Conservation (phyloP, 2,888 invertebrate species). For the Orthosia cruda region DNA sequence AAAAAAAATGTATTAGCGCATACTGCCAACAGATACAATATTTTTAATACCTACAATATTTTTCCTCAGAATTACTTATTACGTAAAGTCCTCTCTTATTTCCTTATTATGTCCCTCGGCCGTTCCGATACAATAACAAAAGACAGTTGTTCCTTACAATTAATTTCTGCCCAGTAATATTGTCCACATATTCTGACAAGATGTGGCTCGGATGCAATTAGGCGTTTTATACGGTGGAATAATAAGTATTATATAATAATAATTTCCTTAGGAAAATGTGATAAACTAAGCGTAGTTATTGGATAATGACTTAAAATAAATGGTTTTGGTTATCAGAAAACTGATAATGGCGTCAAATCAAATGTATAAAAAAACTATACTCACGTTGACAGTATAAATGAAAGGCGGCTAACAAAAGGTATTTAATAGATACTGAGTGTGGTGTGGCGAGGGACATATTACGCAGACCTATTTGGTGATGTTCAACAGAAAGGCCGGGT, state of each 20-base stretch:
- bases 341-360: too few relatives aligned
- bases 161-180: slow-evolving; percentile 41
- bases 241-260: background rate
- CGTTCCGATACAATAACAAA: slow-evolving; percentile 30
- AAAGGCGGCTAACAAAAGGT: too few relatives aligned
- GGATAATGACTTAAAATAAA: background rate
- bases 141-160: slow-evolving; percentile 18
- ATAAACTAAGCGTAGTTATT: background rate
- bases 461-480: too few relatives aligned
- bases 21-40: background rate
- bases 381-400: too few relatives aligned
- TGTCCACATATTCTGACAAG: slow-evolving; percentile 6
- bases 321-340: too few relatives aligned
- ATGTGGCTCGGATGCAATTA: slow-evolving; percentile 35
- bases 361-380: too few relatives aligned
- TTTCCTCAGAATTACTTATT: background rate
- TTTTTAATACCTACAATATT: too few relatives aligned
- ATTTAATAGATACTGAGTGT: too few relatives aligned
- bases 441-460: too few relatives aligned
- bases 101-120: slow-evolving; percentile 16
- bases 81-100: slow-evolving; percentile 10
- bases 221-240: slow-evolving; percentile 1
- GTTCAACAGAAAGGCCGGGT: too few relatives aligned
- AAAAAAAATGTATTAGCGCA: too few relatives aligned
- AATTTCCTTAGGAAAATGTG: background rate